Base-by-base conservation (phyloP, 1,140 invertebrate species). In the Drosophila triauraria region DNA sequence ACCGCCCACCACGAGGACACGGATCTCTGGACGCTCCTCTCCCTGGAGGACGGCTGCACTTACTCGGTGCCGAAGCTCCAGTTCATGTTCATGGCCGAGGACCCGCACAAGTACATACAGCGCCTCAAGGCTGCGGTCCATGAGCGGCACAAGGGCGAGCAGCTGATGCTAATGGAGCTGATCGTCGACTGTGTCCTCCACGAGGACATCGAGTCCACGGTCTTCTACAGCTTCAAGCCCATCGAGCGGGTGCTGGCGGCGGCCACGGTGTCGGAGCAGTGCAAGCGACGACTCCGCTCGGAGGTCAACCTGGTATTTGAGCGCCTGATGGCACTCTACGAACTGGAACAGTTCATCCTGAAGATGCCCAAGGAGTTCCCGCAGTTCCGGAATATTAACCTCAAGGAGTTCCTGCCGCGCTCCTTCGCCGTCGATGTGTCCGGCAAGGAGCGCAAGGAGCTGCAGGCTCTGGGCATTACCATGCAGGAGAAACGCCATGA, bases 331-430 rank as follows among this genome's bases (percentile, higher is more conserved):
- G 85, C 91, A 0, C 68, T 88, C 12, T 92, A 91, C 48, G 91
- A 92, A 25, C 71, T 92, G 54, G 91, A 92, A 10, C 86, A 82
- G 69, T 87, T 91, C 53, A 80, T 92, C 9, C 56, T 80, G 0
- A 64, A 87, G n/a, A 84, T 90, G 80, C 91, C 91, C 8, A 90
- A 92, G 56, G 91, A 92, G 50, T 92, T 92, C 46, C 87, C 91
- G 0, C 70, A 81, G 12, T 91, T 91, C 32, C 54, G 50, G 2
- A 83, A 82, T 12, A 83, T 86, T 3, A 54, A 72, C 2, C 58
- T 92, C 2, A 69, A 77, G 47, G 75, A 84, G 4, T 85, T 86
- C 6, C 46, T 92, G 68, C 82, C 91, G 0, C 72, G 69, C 0
- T 72, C 72, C 4, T 79, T 76, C 9, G 47, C 35, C 6, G 78